These are phyloP conservation scores for Elmis aenea DNA, from an alignment of 2,888 invertebrate genomes.

Conservation along the genomic window DNA sequence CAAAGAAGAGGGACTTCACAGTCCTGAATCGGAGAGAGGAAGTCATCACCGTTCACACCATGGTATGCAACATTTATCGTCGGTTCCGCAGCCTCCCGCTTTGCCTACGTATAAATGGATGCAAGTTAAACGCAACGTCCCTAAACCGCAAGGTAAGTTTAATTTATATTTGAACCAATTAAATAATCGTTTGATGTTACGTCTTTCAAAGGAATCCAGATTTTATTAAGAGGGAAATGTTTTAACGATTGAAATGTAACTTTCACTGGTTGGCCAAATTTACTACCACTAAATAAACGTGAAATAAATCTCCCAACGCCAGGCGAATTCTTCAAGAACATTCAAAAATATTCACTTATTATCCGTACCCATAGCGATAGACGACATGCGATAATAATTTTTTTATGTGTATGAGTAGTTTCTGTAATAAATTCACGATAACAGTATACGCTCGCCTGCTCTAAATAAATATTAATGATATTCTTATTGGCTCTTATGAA, in stretches of 20 bases:
- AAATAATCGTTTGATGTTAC: background rate
- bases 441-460: too few species aligned
- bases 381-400: too few species aligned
- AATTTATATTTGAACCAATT: too few species aligned
- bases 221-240: background rate
- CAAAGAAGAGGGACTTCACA: slow-evolving; percentile 53
- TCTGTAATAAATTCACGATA: too few species aligned
- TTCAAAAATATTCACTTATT: too few species aligned
- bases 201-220: background rate
- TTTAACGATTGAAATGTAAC: slow-evolving; percentile 1
- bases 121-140: slow-evolving; percentile 96
- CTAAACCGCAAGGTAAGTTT: slow-evolving; percentile 82
- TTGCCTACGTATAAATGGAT: slow-evolving; percentile 98
- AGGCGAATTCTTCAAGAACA: too few species aligned
- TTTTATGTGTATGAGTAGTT: too few species aligned
- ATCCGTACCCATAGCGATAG: too few species aligned
- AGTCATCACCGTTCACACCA: slow-evolving; percentile 43
- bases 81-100: slow-evolving; percentile 51
- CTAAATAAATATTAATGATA: slow-evolving; percentile 8
- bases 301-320: too few species aligned
- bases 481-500: slow-evolving; percentile 22
- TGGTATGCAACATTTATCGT: slow-evolving; percentile 33
- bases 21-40: slow-evolving; percentile 26
- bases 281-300: too few species aligned
- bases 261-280: too few species aligned